These are phyloP conservation scores for Mohoua ochrocephala DNA, from an alignment of 2,113 vertebrate species.

Conservation along the genomic window DNA sequence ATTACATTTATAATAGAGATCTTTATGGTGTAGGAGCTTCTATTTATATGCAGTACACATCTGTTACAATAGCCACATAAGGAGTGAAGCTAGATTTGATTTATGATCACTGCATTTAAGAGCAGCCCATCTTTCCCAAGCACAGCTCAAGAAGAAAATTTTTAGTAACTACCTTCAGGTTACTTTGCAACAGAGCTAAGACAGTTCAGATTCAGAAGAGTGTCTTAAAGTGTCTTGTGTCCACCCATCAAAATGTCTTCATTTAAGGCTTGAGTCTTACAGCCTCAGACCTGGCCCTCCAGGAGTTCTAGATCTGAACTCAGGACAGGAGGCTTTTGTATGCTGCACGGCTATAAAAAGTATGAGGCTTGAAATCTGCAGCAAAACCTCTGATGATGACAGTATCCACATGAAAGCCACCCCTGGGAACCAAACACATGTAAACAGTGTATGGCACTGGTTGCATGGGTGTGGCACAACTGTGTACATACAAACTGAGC, in stretches of 20 bases:
- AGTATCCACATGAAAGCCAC: background rate
- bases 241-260: background rate
- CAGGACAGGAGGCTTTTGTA: background rate
- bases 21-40: background rate
- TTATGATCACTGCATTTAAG: background rate
- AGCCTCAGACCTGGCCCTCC: accelerated
- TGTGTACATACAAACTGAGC: background rate
- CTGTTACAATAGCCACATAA: background rate
- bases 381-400: background rate
- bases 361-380: background rate
- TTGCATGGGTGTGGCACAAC: background rate
- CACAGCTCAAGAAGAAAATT: background rate
- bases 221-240: background rate
- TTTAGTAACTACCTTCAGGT: background rate
- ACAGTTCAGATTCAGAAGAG: background rate
- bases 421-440: background rate
- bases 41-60: background rate
- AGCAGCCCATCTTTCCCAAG: background rate
- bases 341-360: background rate
- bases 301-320: background rate
- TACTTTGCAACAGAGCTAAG: background rate
- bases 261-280: background rate
- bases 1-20: background rate
- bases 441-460: background rate
- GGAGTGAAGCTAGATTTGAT: background rate